Evolutionary conservation across 2,797 vertebrate species (phyloP).

Genomic region (Masticophis lateralis): DNA sequence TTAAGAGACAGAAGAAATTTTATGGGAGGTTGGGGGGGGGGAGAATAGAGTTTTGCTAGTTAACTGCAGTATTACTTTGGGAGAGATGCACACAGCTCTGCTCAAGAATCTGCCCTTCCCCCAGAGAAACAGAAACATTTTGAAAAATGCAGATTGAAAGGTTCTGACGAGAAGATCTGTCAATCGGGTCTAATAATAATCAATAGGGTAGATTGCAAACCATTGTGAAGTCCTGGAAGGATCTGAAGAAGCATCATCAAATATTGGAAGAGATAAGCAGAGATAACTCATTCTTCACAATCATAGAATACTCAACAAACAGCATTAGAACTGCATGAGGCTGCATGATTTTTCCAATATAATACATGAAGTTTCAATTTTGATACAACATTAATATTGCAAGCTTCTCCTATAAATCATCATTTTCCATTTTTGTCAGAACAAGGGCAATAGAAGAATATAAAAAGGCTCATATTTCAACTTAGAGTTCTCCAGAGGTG

Average conservation of each 20-base stretch:
- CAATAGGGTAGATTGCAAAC: background rate
- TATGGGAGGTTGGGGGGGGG: background rate
- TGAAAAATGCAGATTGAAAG: background rate
- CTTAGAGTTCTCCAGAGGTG: background rate
- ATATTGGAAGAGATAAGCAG: background rate
- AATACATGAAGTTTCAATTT: background rate
- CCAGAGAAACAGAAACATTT: background rate
- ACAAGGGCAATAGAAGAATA: conserved; percentile 5
- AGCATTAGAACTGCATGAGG: background rate
- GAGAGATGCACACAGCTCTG: background rate
- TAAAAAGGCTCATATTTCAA: background rate
- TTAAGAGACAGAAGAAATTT: background rate
- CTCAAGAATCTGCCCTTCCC: background rate
- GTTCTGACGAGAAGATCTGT: background rate
- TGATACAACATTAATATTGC: background rate
- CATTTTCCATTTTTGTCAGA: background rate
- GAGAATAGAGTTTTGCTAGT: background rate
- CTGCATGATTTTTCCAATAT: background rate
- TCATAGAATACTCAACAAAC: background rate
- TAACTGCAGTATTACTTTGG: background rate
- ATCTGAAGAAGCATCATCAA: background rate
- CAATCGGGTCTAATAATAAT: background rate
- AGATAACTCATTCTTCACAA: background rate
- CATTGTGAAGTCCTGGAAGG: background rate
- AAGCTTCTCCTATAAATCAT: background rate